Base-by-base conservation (phyloP, 2,113 vertebrate species). In the Clinocottus analis region DNA sequence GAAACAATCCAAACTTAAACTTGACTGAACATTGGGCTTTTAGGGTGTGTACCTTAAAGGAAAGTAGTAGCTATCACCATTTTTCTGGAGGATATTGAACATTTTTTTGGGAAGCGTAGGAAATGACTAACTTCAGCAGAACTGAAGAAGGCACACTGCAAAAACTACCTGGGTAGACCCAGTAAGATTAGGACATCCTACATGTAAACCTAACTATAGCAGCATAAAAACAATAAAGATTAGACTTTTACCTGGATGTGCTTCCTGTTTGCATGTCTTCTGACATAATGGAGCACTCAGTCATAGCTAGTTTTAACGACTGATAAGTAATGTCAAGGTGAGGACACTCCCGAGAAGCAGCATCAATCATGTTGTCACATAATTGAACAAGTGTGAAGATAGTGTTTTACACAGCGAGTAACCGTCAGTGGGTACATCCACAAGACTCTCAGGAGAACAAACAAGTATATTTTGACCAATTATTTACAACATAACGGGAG, bases 401-500 rank as follows among this genome's bases (percentile, higher is more conserved):
- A 21, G 21, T 14, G 35, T 43, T 73, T 61, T 78, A 67, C 43
- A 31, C 23, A 62, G 12, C 3, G 1, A 41, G 19, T 75, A 79
- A 74, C 56, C 31, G 60, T 53, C 23, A 61, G 49, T 55, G 68
- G 51, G 14, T 13, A 37, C 23, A 6, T 49, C 58, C 49, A 47
- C 64, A 23, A 64, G 29, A 31, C 19, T 47, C 43, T 65, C 39
- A 19, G 72, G 5, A 73, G 66, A 59, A 88, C 74, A 80, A 85
- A 76, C 39, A 77, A 75, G 60, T 72, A 37, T 49, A 58, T 79
- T 90, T 84, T 67, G 61, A 75, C 23, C 82, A 83, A 81, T 86
- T 82, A 83, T 79, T 81, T 71, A 65, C 73, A 89, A 85, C 80
- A 84, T 7, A 79, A 72, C 60, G 7, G 70, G 58, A 58, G 60